Evolutionary conservation across 1,140 invertebrate genomes (phyloP).

Genomic region (Drosophila equinoxialis): DNA sequence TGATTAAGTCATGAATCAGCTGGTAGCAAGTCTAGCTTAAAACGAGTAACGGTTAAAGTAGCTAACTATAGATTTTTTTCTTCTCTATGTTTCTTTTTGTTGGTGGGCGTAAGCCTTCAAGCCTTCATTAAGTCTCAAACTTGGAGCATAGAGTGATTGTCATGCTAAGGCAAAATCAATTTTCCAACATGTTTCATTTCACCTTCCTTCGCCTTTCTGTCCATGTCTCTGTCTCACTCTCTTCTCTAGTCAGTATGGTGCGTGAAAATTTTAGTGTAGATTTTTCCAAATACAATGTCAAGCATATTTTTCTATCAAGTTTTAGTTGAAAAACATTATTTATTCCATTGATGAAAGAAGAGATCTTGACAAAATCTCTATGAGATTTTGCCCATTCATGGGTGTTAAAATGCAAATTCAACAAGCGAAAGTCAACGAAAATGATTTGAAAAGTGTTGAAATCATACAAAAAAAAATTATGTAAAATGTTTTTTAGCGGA

Average conservation of each 20-base stretch:
- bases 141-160: conserved; percentile 61
- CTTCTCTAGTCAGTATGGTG: not conserved
- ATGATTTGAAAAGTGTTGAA: no score
- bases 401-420: no score
- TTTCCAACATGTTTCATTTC: conserved; percentile 59
- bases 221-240: not conserved
- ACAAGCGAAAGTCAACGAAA: no score
- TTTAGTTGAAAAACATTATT: conserved; percentile 34
- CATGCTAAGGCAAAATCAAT: conserved; percentile 75
- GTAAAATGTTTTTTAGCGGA: no score
- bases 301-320: conserved; percentile 44
- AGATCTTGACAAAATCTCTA: not conserved
- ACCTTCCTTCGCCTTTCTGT: not conserved
- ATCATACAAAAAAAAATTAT: no score
- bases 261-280: conserved; percentile 36
- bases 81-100: conserved; percentile 41
- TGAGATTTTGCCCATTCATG: not conserved
- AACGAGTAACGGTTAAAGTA: conserved; percentile 51
- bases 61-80: conserved; percentile 59
- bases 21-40: conserved; percentile 26
- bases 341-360: no score
- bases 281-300: conserved; percentile 62
- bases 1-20: conserved; percentile 80
- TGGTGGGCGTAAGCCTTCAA: conserved; percentile 73
- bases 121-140: conserved; percentile 31